Evolutionary conservation across 2,113 vertebrate species (phyloP).

Genomic region (Hippotragus niger): DNA sequence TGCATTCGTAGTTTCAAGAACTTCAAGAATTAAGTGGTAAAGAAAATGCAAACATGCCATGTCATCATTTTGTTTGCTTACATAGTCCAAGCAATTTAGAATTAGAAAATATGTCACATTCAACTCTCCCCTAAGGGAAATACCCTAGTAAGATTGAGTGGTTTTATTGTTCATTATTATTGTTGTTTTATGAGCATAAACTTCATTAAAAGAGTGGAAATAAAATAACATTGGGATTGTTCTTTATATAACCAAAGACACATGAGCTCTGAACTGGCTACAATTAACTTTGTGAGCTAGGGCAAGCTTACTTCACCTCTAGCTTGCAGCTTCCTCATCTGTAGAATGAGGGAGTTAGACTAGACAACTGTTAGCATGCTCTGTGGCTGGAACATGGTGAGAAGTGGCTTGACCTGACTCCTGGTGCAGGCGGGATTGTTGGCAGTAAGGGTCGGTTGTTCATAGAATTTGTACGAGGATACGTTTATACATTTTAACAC

Average conservation of each 20-base stretch:
- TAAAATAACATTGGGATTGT: conserved; percentile 1
- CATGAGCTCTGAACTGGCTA: neutral
- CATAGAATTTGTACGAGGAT: neutral
- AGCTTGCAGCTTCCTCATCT: neutral
- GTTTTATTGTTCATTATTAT: conserved; percentile 33
- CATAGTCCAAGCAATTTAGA: neutral
- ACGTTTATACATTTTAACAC: neutral
- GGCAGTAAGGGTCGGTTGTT: neutral
- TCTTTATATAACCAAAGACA: neutral
- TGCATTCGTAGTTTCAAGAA: neutral
- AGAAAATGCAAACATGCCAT: neutral
- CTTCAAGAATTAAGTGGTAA: neutral
- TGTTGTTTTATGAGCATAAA: neutral
- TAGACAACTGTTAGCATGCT: neutral
- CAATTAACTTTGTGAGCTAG: neutral
- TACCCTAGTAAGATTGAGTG: neutral
- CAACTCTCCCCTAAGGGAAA: neutral
- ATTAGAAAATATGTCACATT: neutral
- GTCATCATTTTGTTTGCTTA: conserved; percentile 33
- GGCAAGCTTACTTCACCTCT: neutral
- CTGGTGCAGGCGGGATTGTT: neutral
- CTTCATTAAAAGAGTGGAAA: conserved; percentile 26
- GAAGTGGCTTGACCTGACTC: neutral
- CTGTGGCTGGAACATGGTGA: neutral
- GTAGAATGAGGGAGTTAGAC: neutral